A percentile compares a stretch with the other conserved stretches of the same genome.
phyloP scores from a whole-genome alignment of 2,888 invertebrate genomes.

The Synanthedon vespiformis region DNA sequence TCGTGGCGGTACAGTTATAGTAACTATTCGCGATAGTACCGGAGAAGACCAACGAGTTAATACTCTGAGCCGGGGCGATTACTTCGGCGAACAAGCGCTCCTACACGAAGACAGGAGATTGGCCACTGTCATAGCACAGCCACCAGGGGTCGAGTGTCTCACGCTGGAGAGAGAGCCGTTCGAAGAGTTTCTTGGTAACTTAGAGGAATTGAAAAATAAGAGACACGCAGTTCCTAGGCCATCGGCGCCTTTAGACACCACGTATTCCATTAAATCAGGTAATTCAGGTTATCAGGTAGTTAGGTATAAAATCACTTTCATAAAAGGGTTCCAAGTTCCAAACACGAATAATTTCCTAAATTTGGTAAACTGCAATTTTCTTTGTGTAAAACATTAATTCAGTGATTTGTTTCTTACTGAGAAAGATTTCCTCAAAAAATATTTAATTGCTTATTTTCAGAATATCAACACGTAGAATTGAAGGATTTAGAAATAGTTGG shows the following conservation, averaged over 20 bases:
- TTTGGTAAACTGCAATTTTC: background rate
- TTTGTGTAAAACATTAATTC: too few relatives aligned
- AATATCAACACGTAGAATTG: constrained; percentile 77
- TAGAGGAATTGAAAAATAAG: constrained; percentile 73
- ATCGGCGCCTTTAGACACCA: constrained; percentile 42
- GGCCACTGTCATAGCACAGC: constrained; percentile 90
- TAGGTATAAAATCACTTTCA: too few relatives aligned
- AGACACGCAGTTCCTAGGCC: constrained; percentile 45
- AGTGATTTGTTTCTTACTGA: background rate
- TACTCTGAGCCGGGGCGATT: constrained; percentile 80
- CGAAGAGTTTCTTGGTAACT: constrained; percentile 84
- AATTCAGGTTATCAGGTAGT: too few relatives aligned
- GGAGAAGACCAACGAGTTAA: constrained; percentile 76
- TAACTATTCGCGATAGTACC: constrained; percentile 75
- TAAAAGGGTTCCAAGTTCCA: too few relatives aligned
- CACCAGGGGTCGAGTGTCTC: constrained; percentile 87
- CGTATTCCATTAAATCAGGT: constrained; percentile 21
- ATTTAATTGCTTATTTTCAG: constrained; percentile 25
- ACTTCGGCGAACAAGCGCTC: constrained; percentile 91
- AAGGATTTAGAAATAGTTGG: constrained; percentile 84
- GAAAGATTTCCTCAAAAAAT: background rate
- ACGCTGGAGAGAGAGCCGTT: constrained; percentile 89
- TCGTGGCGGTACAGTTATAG: constrained; percentile 82
- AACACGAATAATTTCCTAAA: too few relatives aligned
- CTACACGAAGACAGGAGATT: constrained; percentile 87